These are phyloP conservation scores for Emmelina monodactyla DNA, from an alignment of 2,888 invertebrate genomes.

Conservation along the genomic window DNA sequence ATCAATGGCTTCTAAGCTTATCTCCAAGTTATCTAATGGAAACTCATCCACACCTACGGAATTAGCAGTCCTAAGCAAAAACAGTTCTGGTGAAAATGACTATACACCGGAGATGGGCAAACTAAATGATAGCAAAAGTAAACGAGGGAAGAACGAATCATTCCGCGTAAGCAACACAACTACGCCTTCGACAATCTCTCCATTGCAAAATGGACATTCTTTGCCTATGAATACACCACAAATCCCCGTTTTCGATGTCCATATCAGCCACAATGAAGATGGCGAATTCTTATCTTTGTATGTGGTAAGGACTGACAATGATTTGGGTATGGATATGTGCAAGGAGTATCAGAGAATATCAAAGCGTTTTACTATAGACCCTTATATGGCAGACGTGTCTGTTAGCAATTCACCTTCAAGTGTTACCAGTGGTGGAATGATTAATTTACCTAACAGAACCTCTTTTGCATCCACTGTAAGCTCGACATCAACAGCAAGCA, in stretches of 20 bases:
- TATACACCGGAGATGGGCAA: constrained; percentile 47
- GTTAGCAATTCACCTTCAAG: constrained; percentile 54
- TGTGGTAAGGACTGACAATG: constrained; percentile 51
- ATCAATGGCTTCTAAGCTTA: constrained; percentile 43
- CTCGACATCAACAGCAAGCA: constrained; percentile 45
- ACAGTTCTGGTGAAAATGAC: constrained; percentile 31
- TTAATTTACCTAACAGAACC: constrained; percentile 45
- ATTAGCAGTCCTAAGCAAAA: constrained; percentile 21
- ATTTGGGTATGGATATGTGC: constrained; percentile 54
- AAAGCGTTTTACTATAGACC: constrained; percentile 51
- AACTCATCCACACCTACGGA: constrained; percentile 56
- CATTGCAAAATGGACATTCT: constrained; percentile 53
- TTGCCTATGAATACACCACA: constrained; percentile 44
- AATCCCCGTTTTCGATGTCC: constrained; percentile 50
- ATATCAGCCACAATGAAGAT: constrained; percentile 50
- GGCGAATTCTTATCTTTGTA: constrained; percentile 53
- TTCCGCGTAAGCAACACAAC: constrained; percentile 47
- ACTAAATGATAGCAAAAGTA: constrained; percentile 30
- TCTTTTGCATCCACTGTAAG: constrained; percentile 54
- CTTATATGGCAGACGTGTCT: constrained; percentile 52
- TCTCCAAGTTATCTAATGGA: constrained; percentile 55
- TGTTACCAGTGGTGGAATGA: constrained; percentile 51
- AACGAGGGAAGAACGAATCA: constrained; percentile 41
- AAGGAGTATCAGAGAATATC: constrained; percentile 57
- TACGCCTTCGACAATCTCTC: constrained; percentile 58